These are phyloP conservation scores for Dipodomys merriami DNA, from an alignment of 2,113 vertebrate species.

Conservation along the genomic window DNA sequence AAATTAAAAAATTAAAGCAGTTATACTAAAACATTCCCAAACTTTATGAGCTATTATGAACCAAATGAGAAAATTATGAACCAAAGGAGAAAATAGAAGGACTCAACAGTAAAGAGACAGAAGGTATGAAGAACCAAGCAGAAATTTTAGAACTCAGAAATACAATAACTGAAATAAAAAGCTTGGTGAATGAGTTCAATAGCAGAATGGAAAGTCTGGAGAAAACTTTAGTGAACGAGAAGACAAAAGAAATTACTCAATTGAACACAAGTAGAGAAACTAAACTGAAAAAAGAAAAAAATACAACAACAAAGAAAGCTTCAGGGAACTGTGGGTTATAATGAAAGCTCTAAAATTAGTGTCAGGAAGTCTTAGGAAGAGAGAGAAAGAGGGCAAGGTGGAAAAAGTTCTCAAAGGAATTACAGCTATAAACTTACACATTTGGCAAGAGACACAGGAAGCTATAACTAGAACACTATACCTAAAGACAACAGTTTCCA, in stretches of 20 bases:
- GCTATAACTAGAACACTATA: background rate
- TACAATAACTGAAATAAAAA: background rate
- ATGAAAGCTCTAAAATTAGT: background rate
- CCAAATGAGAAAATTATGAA: no score
- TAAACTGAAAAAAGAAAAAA: background rate
- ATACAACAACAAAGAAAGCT: background rate
- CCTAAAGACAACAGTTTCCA: background rate
- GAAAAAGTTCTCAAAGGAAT: background rate
- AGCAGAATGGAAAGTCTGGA: background rate
- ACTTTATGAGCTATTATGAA: no score
- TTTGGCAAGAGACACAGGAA: background rate
- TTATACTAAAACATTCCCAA: no score
- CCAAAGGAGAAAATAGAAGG: constrained; percentile 4
- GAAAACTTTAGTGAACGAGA: background rate
- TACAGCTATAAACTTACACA: background rate
- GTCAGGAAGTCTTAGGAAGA: background rate
- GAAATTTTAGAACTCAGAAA: background rate
- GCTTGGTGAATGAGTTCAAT: background rate
- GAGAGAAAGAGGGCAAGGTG: background rate
- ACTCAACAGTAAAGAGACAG: background rate
- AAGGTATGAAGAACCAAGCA: background rate
- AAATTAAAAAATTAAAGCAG: background rate
- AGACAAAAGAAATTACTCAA: background rate
- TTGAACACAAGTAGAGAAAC: background rate
- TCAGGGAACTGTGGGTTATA: background rate